Base-by-base conservation (phyloP, 1,140 invertebrate genomes). In the Magallana ariakensis region DNA sequence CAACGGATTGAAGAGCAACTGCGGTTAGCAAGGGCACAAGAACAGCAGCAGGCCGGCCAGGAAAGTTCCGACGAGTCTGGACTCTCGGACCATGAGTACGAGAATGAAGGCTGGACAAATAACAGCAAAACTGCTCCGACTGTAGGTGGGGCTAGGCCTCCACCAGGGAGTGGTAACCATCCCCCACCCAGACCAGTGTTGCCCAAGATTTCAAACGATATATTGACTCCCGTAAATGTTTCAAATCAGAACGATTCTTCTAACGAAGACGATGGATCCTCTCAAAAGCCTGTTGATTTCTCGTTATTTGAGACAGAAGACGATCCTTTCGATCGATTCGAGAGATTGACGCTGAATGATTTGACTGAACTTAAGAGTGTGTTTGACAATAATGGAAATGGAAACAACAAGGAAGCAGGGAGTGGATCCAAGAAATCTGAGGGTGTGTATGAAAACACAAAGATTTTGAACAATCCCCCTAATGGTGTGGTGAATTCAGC, bases 241-340 rank as follows among this genome's bases (percentile, higher is more conserved):
- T 55, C 62, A 11, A 26, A 58, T 58, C 66, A 66, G 22, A n/a
- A 56, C 46, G 56, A 86, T 46, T 87, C 22, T 46, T 22, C 7
- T 55, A 15, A 81, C 22, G 33, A 80, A 58, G 10, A 33, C 1
- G 19, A 82, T 53, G 26, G 22, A 46, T 33, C 75, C 13, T 11
- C 85, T 15, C 58, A 70, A 53, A 86, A 89, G 53, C 26, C 85
- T 83, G 85, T 89, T 3, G 88, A 89, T 85, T 85, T 89, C 16
- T 84, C 88, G 13, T 53, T 85, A 75, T 89, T 89, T 85, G 88
- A 89, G 80, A 89, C 33, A 46, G 88, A 75, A 26, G 88, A 89
- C 58, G 83, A 89, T 83, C 88, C 88, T 15, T 89, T 89, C 82
- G 88, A 89, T 60, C 85, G 55, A 60, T 89, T 89, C 87, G 88